Percentiles rank a stretch among this genome's conserved stretches.
These are phyloP conservation scores for Drosophila orosa DNA, from an alignment of 1,140 invertebrate genomes.

Conservation along the genomic window DNA sequence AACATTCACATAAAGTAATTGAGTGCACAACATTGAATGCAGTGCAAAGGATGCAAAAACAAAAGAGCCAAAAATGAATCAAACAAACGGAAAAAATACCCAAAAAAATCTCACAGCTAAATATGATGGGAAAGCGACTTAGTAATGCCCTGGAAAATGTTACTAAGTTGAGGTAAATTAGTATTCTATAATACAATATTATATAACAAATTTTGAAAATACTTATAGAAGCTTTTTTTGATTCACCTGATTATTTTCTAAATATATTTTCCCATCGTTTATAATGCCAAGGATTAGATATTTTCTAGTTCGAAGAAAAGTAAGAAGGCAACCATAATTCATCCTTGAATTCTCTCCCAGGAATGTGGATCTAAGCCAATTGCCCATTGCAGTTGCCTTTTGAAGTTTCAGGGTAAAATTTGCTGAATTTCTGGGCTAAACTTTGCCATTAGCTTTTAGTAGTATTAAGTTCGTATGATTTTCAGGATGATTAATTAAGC, in stretches of 20 bases:
- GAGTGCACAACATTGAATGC: slow-evolving; percentile 72
- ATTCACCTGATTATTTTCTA: too few species aligned
- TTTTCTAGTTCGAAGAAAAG: not conserved
- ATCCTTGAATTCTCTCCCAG: not conserved
- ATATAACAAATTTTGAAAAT: too few species aligned
- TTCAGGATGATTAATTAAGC: slow-evolving; percentile 10
- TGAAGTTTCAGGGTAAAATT: not conserved
- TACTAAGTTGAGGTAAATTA: too few species aligned
- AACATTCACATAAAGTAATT: slow-evolving; percentile 68
- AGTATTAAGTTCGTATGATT: not conserved
- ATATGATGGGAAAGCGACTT: slow-evolving; percentile 3
- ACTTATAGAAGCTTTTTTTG: too few species aligned
- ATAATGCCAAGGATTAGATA: not conserved
- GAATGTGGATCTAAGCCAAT: not conserved
- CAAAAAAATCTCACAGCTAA: not conserved
- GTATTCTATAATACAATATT: too few species aligned
- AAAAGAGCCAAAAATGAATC: slow-evolving; percentile 42
- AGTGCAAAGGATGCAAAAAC: slow-evolving; percentile 39
- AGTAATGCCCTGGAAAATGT: not conserved
- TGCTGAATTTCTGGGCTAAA: not conserved
- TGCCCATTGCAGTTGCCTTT: slow-evolving; percentile 12
- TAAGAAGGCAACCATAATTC: not conserved
- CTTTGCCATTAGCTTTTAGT: not conserved
- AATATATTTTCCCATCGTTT: too few species aligned
- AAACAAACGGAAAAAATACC: slow-evolving; percentile 33